A percentile compares a stretch with the other conserved stretches of the same genome.
Evolutionary conservation across 2,888 invertebrate species (phyloP).

Genomic region (Zygogramma bicolorata): DNA sequence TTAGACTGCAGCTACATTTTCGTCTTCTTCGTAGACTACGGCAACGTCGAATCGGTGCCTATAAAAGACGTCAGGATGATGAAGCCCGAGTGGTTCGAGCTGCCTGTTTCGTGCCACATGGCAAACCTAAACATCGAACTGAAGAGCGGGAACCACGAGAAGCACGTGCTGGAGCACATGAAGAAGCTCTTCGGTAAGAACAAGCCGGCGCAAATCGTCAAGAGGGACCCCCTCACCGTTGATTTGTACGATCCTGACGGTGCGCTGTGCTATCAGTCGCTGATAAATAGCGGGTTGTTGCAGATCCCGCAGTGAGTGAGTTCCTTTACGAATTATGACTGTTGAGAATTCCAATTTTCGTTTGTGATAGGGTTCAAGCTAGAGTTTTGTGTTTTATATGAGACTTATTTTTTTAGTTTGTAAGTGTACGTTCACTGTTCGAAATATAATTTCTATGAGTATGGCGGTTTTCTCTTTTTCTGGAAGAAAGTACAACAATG

Average conservation of each 20-base stretch:
- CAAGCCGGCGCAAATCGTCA: constrained; percentile 49
- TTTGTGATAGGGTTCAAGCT: not conserved
- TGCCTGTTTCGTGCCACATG: constrained; percentile 70
- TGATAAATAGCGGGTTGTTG: constrained; percentile 46
- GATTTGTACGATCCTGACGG: constrained; percentile 53
- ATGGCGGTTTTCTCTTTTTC: not conserved
- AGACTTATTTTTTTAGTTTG: not conserved
- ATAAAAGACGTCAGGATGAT: constrained; percentile 69
- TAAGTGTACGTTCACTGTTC: not conserved
- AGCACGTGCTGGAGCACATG: constrained; percentile 46
- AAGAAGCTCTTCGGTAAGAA: constrained; percentile 45
- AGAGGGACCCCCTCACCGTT: constrained; percentile 52
- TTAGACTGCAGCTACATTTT: constrained; percentile 66
- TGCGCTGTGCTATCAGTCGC: constrained; percentile 53
- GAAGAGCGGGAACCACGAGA: constrained; percentile 30
- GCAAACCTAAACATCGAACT: constrained; percentile 65
- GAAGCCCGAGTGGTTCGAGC: constrained; percentile 66
- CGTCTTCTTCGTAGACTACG: constrained; percentile 82
- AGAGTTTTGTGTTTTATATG: not conserved
- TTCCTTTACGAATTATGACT: not conserved
- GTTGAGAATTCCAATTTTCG: not conserved
- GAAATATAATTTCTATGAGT: not conserved
- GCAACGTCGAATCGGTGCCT: constrained; percentile 73
- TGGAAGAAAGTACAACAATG: too few species aligned
- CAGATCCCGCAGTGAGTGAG: not conserved